Evolutionary conservation across 2,113 vertebrate species (phyloP).

Genomic region (Aleadryas rufinucha): DNA sequence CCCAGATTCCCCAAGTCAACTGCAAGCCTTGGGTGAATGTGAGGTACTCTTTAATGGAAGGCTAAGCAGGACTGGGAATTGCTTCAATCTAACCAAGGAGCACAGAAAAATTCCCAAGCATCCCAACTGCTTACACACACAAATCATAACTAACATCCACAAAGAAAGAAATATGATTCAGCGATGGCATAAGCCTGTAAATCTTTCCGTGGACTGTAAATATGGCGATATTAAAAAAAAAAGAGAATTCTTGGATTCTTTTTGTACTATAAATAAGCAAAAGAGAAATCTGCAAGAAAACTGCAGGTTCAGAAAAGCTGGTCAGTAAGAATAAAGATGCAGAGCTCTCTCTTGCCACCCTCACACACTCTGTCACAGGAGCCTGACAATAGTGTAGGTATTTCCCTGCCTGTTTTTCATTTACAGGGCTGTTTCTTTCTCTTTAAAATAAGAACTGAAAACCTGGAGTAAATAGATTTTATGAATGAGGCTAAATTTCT

Average conservation of each 20-base stretch:
- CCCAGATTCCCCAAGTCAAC: not conserved
- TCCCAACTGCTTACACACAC: not conserved
- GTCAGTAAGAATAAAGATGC: not conserved
- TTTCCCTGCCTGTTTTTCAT: not conserved
- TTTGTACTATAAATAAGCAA: not conserved
- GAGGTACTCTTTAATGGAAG: not conserved
- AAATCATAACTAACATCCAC: not conserved
- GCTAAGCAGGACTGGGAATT: not conserved
- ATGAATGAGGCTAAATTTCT: not conserved
- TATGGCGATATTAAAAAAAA: not conserved
- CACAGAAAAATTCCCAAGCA: not conserved
- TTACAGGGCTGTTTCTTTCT: not conserved
- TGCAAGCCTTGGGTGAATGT: not conserved
- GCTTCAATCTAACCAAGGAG: not conserved
- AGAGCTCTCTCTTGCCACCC: not conserved
- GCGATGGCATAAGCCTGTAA: fast-evolving
- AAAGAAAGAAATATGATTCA: not conserved
- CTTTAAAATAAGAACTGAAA: not conserved
- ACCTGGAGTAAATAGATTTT: not conserved
- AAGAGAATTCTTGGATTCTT: not conserved
- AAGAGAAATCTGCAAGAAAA: not conserved
- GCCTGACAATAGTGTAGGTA: not conserved
- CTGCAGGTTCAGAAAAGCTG: not conserved
- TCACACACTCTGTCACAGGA: not conserved
- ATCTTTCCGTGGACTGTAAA: not conserved